Evolutionary conservation across 2,888 invertebrate genomes (phyloP).

Genomic region (Phlogophora meticulosa): DNA sequence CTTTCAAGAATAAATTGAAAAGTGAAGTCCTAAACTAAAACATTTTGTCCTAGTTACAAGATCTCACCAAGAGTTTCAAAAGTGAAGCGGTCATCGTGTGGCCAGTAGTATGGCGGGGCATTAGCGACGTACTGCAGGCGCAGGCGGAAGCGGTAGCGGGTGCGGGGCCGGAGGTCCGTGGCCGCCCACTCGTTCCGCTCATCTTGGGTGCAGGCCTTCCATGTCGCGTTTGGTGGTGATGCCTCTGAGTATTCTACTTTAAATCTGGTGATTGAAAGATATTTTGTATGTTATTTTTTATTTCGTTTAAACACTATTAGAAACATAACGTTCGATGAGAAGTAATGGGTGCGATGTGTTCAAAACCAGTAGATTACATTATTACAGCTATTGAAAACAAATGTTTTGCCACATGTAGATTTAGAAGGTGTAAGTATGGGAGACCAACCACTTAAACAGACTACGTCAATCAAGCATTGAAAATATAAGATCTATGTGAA

Average conservation of each 20-base stretch:
- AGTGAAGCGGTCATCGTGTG: conserved; percentile 92
- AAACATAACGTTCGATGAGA: too few relatives aligned
- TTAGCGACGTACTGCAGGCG: conserved; percentile 92
- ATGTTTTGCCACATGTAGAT: background rate
- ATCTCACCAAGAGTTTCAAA: conserved; percentile 94
- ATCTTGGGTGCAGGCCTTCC: conserved; percentile 73
- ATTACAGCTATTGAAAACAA: background rate
- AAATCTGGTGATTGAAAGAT: conserved; percentile 68
- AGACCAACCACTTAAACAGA: too few relatives aligned
- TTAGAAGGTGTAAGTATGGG: too few relatives aligned
- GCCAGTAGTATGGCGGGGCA: conserved; percentile 93
- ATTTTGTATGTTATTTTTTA: background rate
- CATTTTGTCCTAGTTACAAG: background rate
- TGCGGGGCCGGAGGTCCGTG: conserved; percentile 92
- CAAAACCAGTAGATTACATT: too few relatives aligned
- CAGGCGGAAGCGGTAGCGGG: conserved; percentile 94
- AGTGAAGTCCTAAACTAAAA: background rate
- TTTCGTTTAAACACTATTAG: too few relatives aligned
- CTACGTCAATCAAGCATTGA: background rate
- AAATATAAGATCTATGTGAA: background rate
- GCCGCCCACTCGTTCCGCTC: conserved; percentile 80
- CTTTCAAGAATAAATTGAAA: background rate
- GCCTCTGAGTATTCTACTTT: conserved; percentile 89
- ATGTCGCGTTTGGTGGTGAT: conserved; percentile 78
- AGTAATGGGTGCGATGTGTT: too few relatives aligned